Base-by-base conservation (phyloP, 2,888 invertebrate genomes). In the Drosophila ochracea region DNA sequence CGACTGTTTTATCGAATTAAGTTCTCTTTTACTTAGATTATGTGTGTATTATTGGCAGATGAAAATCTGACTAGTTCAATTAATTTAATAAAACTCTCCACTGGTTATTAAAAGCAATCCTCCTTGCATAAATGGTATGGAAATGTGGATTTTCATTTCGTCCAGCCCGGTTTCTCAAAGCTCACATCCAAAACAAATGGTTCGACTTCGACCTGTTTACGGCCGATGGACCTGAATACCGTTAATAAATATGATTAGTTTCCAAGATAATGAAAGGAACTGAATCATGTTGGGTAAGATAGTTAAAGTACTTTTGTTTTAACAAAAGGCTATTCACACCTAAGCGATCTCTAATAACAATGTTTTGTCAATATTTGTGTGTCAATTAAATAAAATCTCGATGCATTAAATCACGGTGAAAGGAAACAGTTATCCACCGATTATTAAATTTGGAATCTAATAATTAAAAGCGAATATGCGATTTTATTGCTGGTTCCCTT, bases 381-480 rank as follows among this genome's bases (percentile, higher is more conserved):
- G 47, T 11, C 37, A 19, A 47, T 47, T 49, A 49, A 28, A 60
- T 35, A 35, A 9, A 2, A 1, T 4, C 1, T 16, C 1, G 6
- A 52, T 6, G 28, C 6, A 33, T 71, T 7, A 25, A 31, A 57
- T 47, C n/a, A 31, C n/a, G 43, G 28, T 30, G 39, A 54, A 57
- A 30, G 50, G n/a, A 35, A 43, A 11, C 30, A 39, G 50, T 55
- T 60, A 57, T 66, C 37, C 41, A 21, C 21, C 21, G 54, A 64
- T 68, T 63, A n/a, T 63, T 53, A 19, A 63, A 72, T 39, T 73
- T 63, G 11, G 31, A 33, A 72, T 73, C 76, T 64, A 58, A 66
- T 71, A 80, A 83, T 80, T 66, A 83, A 81, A 83, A 61, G 55
- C 70, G 65, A 63, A 59, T 67, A 50, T 25, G 13, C 28, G 60